Evolutionary conservation across 2,113 vertebrate genomes (phyloP).

Genomic region (Phrynocephalus versicolor): DNA sequence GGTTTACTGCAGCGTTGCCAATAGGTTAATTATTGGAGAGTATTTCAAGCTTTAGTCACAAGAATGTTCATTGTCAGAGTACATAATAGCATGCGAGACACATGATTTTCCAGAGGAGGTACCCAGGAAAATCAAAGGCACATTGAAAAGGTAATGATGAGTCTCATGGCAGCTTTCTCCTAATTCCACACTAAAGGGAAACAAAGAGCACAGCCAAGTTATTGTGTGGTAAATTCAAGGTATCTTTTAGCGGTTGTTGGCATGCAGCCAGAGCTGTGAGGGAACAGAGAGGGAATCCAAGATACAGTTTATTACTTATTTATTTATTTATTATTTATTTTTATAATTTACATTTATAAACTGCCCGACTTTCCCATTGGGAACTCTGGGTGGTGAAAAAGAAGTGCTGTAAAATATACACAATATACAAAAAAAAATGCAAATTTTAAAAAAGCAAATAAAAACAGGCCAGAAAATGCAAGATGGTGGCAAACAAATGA

Average conservation of each 20-base stretch:
- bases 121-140: constrained; percentile 20
- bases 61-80: not conserved
- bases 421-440: too few relatives aligned
- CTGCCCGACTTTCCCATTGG: too few relatives aligned
- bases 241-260: constrained; percentile 8
- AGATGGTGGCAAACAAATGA: too few relatives aligned
- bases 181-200: constrained; percentile 27
- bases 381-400: too few relatives aligned
- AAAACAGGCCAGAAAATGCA: too few relatives aligned
- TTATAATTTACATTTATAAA: too few relatives aligned
- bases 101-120: constrained; percentile 19
- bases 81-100: not conserved
- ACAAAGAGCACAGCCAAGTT: constrained; percentile 29
- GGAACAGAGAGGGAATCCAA: not conserved
- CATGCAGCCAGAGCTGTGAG: constrained; percentile 36
- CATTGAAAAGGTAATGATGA: constrained; percentile 10
- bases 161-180: not conserved
- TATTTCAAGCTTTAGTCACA: fast-evolving
- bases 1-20: not conserved
- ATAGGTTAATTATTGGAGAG: fast-evolving
- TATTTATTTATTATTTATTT: too few relatives aligned
- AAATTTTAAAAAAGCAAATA: too few relatives aligned
- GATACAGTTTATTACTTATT: constrained; percentile 23
- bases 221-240: constrained; percentile 33
- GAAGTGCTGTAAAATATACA: too few relatives aligned